Conservation (phyloP, 2,888 invertebrate genomes). For the Clanis bilineata region DNA sequence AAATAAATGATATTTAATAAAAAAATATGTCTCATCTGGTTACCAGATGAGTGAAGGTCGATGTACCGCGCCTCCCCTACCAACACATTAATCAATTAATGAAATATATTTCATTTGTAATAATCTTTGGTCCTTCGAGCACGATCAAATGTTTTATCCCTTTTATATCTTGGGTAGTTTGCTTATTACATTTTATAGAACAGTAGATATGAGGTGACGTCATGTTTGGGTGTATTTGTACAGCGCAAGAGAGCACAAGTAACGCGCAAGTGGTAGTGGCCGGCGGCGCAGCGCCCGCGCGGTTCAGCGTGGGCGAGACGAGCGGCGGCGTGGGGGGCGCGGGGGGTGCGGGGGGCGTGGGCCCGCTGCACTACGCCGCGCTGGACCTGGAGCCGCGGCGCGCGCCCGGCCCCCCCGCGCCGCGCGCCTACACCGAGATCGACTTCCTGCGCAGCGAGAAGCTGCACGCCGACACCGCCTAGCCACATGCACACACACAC, state of each 20-base stretch:
- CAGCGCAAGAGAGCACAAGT: constrained; percentile 11
- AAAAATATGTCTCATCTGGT: too few species aligned
- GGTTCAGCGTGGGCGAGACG: constrained; percentile 38
- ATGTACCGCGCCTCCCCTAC: too few species aligned
- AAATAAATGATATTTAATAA: too few species aligned
- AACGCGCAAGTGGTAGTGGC: constrained; percentile 36
- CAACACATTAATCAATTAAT: too few species aligned
- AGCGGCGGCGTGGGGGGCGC: constrained; percentile 26
- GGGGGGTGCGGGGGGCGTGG: constrained; percentile 19
- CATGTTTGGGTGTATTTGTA: background rate
- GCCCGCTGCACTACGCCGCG: constrained; percentile 68
- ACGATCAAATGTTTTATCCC: background rate
- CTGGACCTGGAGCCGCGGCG: constrained; percentile 68
- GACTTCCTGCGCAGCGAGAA: constrained; percentile 87
- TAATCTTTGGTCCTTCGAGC: background rate
- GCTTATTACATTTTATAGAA: too few species aligned
- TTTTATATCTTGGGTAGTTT: background rate
- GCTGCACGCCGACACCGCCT: constrained; percentile 36
- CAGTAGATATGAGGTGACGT: background rate
- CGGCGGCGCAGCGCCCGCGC: constrained; percentile 35
- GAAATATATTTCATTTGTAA: background rate
- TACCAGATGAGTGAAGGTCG: too few species aligned
- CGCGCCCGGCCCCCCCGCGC: constrained; percentile 58
- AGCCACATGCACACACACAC: background rate
- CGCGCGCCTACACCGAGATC: constrained; percentile 89